Evolutionary conservation across 2,113 vertebrate species (phyloP).

Genomic region (Crypturellus undulatus): DNA sequence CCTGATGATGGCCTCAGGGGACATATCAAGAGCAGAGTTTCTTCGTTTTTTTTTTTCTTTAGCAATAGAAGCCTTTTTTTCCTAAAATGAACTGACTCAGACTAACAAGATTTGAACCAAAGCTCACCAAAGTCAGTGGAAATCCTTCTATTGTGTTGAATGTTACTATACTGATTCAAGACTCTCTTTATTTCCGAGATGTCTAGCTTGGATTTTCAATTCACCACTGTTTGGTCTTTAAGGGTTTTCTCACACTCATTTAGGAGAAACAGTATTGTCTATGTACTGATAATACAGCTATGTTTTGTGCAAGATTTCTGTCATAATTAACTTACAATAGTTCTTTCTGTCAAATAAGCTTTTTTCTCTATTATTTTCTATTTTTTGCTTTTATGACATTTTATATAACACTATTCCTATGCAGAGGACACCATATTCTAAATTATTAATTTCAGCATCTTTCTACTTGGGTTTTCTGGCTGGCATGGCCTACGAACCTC

Average conservation of each 20-base stretch:
- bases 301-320: background rate
- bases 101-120: background rate
- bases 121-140: background rate
- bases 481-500: fast-evolving
- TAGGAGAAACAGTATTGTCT: background rate
- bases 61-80: background rate
- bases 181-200: background rate
- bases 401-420: background rate
- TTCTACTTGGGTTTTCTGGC: background rate
- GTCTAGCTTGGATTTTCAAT: background rate
- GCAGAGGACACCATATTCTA: background rate
- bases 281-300: background rate
- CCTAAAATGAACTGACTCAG: background rate
- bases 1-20: background rate
- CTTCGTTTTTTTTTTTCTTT: background rate
- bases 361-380: background rate
- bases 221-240: background rate
- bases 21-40: background rate
- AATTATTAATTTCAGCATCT: background rate
- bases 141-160: background rate
- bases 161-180: background rate
- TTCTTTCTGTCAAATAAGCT: background rate
- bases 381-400: background rate
- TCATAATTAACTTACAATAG: background rate
- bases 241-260: background rate